Base-by-base conservation (phyloP, 1,140 invertebrate species). In the Pectinophora gossypiella region DNA sequence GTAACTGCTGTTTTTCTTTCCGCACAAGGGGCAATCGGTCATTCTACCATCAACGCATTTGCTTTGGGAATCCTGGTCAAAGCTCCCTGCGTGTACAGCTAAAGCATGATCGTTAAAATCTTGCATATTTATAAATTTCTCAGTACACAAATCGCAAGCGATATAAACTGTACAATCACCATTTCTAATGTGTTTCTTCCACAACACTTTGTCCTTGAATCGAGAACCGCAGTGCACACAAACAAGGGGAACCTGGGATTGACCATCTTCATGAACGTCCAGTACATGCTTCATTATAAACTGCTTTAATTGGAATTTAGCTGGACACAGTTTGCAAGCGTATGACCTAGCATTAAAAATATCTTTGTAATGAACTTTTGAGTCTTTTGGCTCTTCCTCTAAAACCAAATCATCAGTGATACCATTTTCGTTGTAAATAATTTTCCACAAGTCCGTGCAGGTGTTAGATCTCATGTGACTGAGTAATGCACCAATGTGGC, bases 241-340 rank as follows among this genome's bases (percentile, higher is more conserved):
- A 4, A 59, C 60, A 19, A 88, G 66, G 0, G 77, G 76, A 1
- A 88, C 72, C 19, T 62, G 56, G 5, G 83, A 80, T 51, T 85
- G 83, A 7, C 84, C 84, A 59, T 86, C 87, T 68, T 88, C 87
- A 47, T 89, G 87, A 1, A 88, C 83, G 54, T 89, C 87, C 27
- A 87, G 61, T 6, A 89, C 79, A 51, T 89, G 87, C 59, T 87
- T 88, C 85, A 88, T 88, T 35, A 89, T 87, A 61, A 87, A 87
- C 48, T 88, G 86, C 56, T 89, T 89, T 22, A 89, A 57, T 51
- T 88, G 86, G 64, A 87, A 88, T 56, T 89, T 88, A 0, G 86
- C 84, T 19, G 85, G 83, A 52, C 87, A 89, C 6, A 89, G 57
- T 57, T 86, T 88, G 51, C 87, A 89, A 19, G 83, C 77, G 51